Evolutionary conservation across 2,113 vertebrate species (phyloP).

Genomic region (Phrynosoma platyrhinos): DNA sequence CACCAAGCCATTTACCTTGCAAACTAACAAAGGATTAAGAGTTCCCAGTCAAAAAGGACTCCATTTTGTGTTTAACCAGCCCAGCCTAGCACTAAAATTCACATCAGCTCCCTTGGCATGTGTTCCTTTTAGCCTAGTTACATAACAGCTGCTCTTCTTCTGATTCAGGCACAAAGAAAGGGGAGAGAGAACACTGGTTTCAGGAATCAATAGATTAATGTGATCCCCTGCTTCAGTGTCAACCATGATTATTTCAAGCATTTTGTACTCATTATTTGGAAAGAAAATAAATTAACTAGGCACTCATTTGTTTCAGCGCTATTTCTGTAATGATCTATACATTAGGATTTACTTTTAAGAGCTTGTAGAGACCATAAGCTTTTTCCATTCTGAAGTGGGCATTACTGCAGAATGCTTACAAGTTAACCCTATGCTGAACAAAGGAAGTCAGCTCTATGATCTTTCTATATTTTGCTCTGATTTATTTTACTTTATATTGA

Average conservation of each 20-base stretch:
- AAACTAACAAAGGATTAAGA: constrained; percentile 48
- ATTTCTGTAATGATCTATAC: not conserved
- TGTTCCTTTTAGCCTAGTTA: constrained; percentile 41
- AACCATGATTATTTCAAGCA: constrained; percentile 39
- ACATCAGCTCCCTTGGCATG: not conserved
- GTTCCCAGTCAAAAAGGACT: constrained; percentile 54
- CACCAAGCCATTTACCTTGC: constrained; percentile 43
- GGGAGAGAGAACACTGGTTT: constrained; percentile 54
- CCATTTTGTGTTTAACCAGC: constrained; percentile 32
- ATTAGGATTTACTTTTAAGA: not conserved
- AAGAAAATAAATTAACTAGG: constrained; percentile 6
- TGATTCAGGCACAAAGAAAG: constrained; percentile 15
- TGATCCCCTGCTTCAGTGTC: constrained; percentile 48
- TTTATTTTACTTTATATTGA: too few relatives aligned
- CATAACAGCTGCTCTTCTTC: constrained; percentile 36
- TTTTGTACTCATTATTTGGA: constrained; percentile 38
- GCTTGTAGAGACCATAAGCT: not conserved
- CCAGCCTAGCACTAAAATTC: constrained; percentile 36
- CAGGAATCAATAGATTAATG: constrained; percentile 65
- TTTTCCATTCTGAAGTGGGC: not conserved
- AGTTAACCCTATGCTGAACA: not conserved
- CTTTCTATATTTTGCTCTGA: not conserved
- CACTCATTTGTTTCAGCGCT: constrained; percentile 1
- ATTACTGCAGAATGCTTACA: not conserved
- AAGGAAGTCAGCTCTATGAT: not conserved